phyloP scores from a whole-genome alignment of 2,797 vertebrate species.

The Xenentodon cancila region DNA sequence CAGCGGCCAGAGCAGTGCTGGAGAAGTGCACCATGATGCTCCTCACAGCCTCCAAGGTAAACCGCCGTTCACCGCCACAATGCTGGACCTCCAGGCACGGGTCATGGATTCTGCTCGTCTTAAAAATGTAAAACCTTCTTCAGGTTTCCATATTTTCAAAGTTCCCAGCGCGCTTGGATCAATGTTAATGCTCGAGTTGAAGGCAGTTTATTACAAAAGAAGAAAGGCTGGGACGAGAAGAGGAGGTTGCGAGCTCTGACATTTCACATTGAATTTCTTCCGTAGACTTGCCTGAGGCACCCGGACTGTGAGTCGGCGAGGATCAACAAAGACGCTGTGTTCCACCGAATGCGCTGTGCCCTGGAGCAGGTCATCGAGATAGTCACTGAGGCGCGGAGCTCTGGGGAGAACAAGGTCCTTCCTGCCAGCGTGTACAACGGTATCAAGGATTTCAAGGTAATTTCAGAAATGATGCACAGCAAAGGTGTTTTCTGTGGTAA shows the following conservation, averaged over 20 bases:
- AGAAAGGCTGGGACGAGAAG: not conserved
- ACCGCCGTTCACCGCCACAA: no score
- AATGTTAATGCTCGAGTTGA: not conserved
- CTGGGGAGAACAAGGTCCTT: constrained; percentile 84
- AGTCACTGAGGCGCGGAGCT: constrained; percentile 90
- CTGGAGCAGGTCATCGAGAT: constrained; percentile 98
- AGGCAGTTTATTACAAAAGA: constrained; percentile 17
- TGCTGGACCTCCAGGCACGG: constrained; percentile 4
- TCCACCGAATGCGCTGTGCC: constrained; percentile 95
- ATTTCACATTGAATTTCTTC: constrained; percentile 56
- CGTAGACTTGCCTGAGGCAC: constrained; percentile 96
- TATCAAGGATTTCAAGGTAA: constrained; percentile 96
- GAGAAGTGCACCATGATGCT: constrained; percentile 99
- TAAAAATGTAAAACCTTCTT: constrained; percentile 22
- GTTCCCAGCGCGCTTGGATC: constrained; percentile 4
- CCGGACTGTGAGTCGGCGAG: constrained; percentile 97
- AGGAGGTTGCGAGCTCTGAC: constrained; percentile 39
- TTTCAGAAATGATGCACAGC: constrained; percentile 11
- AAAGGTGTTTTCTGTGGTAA: not conserved
- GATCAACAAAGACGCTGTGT: constrained; percentile 96
- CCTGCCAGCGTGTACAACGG: constrained; percentile 91
- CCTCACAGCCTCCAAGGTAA: constrained; percentile 97
- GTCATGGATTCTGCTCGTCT: constrained; percentile 18
- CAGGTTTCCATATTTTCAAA: constrained; percentile 14
- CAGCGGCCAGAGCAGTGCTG: constrained; percentile 93